Evolutionary conservation across 2,888 invertebrate genomes (phyloP), one percentile per base, ranked within the genome.

Genomic region (Oligia fasciuncula): DNA sequence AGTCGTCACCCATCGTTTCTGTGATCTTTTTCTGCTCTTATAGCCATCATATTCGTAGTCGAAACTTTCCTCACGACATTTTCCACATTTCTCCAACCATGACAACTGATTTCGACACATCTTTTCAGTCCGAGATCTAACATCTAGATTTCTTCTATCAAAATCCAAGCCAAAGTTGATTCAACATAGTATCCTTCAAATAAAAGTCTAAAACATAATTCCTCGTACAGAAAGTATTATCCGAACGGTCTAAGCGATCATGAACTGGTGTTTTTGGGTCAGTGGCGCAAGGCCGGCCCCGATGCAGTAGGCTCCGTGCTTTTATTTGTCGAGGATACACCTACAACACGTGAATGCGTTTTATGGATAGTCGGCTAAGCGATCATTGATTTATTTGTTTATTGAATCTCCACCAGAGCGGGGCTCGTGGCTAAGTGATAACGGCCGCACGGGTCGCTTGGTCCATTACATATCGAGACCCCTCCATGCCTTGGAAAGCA

Each of bases 221-320:
- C 73, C 68, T 77, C 67, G 68, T 69, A 74, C 67, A 87, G 79
- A 85, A 83, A 85, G 68, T 81, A 80, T 71, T 83, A 88, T 66
- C 76, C 76, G 66, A 82, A 60, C 69, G 79, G 85, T 81, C 77
- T 73, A 68, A 65, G 49, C 80, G 91, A 85, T 91, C 93, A 86
- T 94, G 94, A 93, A 93, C 93, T 86, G 77, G 46, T 76, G 87
- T 89, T 92, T 93, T 92, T 93, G 91, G 94, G 94, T 94, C 93
- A 94, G 80, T 93, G 76, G 93, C 90, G 92, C 94, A 92, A 94
- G 94, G 94, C 87, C 85, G 60, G 69, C 60, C 63, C 80, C 84
- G 77, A 60, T 81, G 87, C 89, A 83, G 85, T 87, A 86, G 87
- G 90, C 87, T 79, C 77, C 79, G 71, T 69, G 67, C 77, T 86